Evolutionary conservation across 2,888 invertebrate species (phyloP), one percentile per base, ranked within the genome.

Genomic region (Mantis religiosa): DNA sequence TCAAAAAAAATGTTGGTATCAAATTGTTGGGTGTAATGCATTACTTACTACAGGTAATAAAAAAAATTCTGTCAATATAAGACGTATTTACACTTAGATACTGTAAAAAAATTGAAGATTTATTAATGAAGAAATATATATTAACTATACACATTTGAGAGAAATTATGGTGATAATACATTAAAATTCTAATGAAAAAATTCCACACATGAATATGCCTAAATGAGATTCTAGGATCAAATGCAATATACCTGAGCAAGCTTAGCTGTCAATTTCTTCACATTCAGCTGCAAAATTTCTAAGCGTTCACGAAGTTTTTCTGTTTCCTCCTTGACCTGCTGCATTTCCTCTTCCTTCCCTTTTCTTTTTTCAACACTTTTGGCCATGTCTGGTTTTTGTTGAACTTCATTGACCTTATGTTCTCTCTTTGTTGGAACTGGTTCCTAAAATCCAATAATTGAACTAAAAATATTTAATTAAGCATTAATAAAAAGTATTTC

Each of bases 301-400:
- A 93, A 91, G 90, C 89, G 25, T 71, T 90, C 85, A 47, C 85
- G n/a, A 54, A 87, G 91, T 91, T 89, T 92, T 89, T 92, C 93
- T 90, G 91, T 93, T 90, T 92, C 94, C 91, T 89, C 91, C 91
- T 91, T 93, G 90, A 92, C 92, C 91, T 90, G 93, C 92, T 91
- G 95, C 85, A 92, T 92, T 91, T 90, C 93, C 89, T 90, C 90
- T 84, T 91, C 90, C 83, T 91, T 88, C 54, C 71, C 88, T 27
- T 86, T 34, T 34, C 34, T 88, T 81, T 71, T 88, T 28, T 86
- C 89, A 15, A 81, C 85, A 7, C 82, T 83, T 14, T 41, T 41
- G 81, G 83, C 82, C 27, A 87, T 8, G 8, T 87, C 87, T 14
- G 84, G 20, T 28, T 54, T 85, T n/a, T 83, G 83, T 14, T 84